phyloP scores from a whole-genome alignment of 2,113 vertebrate genomes.

The Ranitomeya imitator region DNA sequence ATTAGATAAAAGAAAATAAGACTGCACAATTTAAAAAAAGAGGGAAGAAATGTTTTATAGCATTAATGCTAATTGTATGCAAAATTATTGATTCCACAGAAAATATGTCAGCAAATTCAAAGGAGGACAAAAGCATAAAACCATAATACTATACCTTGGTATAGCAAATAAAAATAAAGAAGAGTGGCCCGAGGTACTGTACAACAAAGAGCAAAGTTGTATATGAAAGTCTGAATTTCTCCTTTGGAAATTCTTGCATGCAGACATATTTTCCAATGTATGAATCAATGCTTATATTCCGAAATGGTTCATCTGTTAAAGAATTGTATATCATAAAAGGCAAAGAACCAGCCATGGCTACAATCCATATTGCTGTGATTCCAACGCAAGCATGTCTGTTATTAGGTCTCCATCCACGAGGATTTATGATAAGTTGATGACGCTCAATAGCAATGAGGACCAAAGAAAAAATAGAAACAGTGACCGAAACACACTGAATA shows the following conservation, averaged over 20 bases:
- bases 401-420: conserved; percentile 82
- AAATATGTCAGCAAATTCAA: not conserved
- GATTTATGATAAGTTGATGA: conserved; percentile 86
- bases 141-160: conserved; percentile 78
- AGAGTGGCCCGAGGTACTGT: conserved; percentile 83
- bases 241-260: conserved; percentile 79
- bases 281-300: conserved; percentile 75
- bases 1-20: not conserved
- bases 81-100: not conserved
- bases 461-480: conserved; percentile 84
- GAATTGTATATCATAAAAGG: conserved; percentile 81
- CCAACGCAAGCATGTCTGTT: conserved; percentile 82
- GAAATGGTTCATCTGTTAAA: conserved; percentile 80
- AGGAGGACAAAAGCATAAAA: not conserved
- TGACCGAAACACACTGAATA: conserved; percentile 83
- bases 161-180: conserved; percentile 89
- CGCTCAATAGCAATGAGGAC: conserved; percentile 86
- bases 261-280: conserved; percentile 86
- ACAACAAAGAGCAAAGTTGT: conserved; percentile 82
- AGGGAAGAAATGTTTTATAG: not conserved
- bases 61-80: not conserved
- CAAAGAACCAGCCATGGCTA: conserved; percentile 78
- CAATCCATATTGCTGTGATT: conserved; percentile 79
- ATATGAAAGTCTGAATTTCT: conserved; percentile 78
- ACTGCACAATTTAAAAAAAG: not conserved